These are phyloP conservation scores for Chauna torquata DNA, from an alignment of 2,113 vertebrate genomes.

Conservation along the genomic window DNA sequence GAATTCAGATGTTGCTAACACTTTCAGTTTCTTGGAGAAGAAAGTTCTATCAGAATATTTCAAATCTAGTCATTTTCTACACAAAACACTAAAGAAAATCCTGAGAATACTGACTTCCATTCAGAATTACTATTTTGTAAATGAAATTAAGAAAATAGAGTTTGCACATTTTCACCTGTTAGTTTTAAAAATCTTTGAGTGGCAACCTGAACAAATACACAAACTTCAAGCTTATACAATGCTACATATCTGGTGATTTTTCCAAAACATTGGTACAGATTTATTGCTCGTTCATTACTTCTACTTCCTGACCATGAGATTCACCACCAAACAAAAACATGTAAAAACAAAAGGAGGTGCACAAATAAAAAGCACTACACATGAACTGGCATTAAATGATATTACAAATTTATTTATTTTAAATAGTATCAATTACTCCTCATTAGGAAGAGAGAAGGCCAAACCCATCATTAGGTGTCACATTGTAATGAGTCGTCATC, in stretches of 20 bases:
- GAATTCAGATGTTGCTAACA: background rate
- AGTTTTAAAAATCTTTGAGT: background rate
- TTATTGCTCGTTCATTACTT: constrained; percentile 67
- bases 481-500: background rate
- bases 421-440: background rate
- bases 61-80: background rate
- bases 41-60: background rate
- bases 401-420: background rate
- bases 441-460: background rate
- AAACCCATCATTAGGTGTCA: background rate
- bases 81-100: background rate
- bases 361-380: background rate
- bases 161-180: background rate
- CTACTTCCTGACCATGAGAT: constrained; percentile 74
- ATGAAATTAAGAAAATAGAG: background rate
- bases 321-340: constrained; percentile 39
- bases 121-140: background rate
- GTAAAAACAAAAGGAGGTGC: background rate
- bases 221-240: background rate
- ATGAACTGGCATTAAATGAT: background rate
- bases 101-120: background rate
- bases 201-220: background rate
- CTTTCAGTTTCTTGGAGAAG: background rate
- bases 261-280: constrained; percentile 63
- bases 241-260: constrained; percentile 58